Base-by-base conservation (phyloP, 2,888 invertebrate species). In the Sceliomorpha sp. region DNA sequence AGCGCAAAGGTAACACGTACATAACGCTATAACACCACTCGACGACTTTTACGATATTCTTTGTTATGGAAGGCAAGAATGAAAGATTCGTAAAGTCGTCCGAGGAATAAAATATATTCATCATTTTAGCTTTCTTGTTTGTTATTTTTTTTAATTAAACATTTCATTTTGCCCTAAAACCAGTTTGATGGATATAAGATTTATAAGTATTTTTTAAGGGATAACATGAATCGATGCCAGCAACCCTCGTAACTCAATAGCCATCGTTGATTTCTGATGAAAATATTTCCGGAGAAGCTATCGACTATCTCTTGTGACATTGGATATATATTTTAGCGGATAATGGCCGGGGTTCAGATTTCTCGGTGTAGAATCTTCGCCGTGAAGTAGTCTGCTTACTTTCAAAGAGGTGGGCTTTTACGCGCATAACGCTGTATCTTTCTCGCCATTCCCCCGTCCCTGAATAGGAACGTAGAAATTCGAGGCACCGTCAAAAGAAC, bases 131-230 rank as follows among this genome's bases (percentile, higher is more conserved):
- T n/a, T n/a, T n/a, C n/a, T n/a, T n/a, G n/a, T n/a, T n/a, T n/a
- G 53, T 48, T 60, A 62, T 68, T 62, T 56, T 62, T 68, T 68
- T 68, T 50, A 68, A 67, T 60, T 68, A 56, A 68, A 68, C 56
- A 47, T 48, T 42, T 10, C 47, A 40, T 34, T 34, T 29, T 13
- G 13, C 13, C 34, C 31, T 1, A 1, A 3, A 31, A 24, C 24
- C 24, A 3, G 7, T n/a, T n/a, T 9, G 9, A 29, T 29, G 29
- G n/a, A n/a, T n/a, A n/a, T n/a, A n/a, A n/a, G n/a, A n/a, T n/a
- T n/a, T n/a, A n/a, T n/a, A n/a, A n/a, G n/a, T n/a, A n/a, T n/a
- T n/a, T n/a, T n/a, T n/a, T n/a, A n/a, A n/a, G n/a, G n/a, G n/a
- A n/a, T n/a, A n/a, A n/a, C n/a, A n/a, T n/a, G n/a, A n/a, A n/a